phyloP scores from a whole-genome alignment of 2,888 invertebrate species.

The Pterostichus madidus region DNA sequence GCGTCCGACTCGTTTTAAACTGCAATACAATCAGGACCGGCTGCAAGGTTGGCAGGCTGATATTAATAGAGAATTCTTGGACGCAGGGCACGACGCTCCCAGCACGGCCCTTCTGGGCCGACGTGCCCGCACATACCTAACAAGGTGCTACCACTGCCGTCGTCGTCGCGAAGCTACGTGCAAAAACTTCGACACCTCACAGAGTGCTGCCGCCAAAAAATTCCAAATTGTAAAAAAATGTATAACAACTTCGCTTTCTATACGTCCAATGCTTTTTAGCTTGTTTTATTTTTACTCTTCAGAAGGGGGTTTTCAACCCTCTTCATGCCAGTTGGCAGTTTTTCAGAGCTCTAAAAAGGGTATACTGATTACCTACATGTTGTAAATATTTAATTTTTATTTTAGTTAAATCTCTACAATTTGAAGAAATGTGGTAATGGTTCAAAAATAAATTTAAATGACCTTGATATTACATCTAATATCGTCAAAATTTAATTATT shows the following conservation, averaged over 20 bases:
- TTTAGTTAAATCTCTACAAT: neutral
- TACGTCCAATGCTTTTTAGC: slow-evolving; percentile 1
- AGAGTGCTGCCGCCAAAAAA: slow-evolving; percentile 1
- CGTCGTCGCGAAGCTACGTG: slow-evolving; percentile 24
- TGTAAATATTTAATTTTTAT: slow-evolving; percentile 32
- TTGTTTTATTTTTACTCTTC: slow-evolving; percentile 36
- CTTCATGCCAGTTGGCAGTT: neutral
- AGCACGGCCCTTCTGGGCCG: slow-evolving; percentile 65
- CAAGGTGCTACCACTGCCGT: slow-evolving; percentile 44
- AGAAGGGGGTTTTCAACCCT: neutral
- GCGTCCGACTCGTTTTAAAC: slow-evolving; percentile 61
- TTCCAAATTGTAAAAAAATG: slow-evolving; percentile 45
- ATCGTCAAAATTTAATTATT: too few relatives aligned
- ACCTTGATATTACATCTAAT: too few relatives aligned
- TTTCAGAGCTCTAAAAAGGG: slow-evolving; percentile 19
- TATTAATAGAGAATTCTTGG: slow-evolving; percentile 63
- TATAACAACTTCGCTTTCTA: slow-evolving; percentile 57
- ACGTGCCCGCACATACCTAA: slow-evolving; percentile 61
- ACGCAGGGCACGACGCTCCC: slow-evolving; percentile 63
- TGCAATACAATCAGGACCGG: slow-evolving; percentile 65
- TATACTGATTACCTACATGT: slow-evolving; percentile 10
- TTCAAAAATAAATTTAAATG: too few relatives aligned
- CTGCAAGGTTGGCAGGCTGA: slow-evolving; percentile 50
- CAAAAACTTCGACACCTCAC: slow-evolving; percentile 58
- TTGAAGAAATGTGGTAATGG: too few relatives aligned